Evolutionary conservation across 2,113 vertebrate genomes (phyloP).

Genomic region (Gavialis gangeticus): DNA sequence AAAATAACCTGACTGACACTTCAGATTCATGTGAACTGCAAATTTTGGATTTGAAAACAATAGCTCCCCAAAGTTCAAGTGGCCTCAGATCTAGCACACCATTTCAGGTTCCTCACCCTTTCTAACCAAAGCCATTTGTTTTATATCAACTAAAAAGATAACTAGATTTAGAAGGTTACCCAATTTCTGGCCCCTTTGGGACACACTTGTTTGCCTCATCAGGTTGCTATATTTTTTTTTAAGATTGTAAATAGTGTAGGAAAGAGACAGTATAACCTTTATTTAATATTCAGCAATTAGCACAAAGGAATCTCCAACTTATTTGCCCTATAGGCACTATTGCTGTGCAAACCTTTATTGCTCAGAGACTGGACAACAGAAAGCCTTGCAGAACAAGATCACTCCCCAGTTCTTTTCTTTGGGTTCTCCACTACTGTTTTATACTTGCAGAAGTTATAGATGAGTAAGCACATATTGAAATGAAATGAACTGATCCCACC

Average conservation of each 20-base stretch:
- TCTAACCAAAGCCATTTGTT: too few relatives aligned
- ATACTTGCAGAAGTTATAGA: neutral
- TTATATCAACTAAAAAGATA: too few relatives aligned
- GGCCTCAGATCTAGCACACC: neutral
- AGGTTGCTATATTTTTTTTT: neutral
- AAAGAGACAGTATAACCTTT: neutral
- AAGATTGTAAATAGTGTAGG: neutral
- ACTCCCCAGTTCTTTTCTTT: neutral
- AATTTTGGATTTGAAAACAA: neutral
- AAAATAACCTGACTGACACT: neutral
- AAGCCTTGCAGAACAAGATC: neutral
- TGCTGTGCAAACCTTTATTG: neutral
- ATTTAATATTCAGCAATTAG: neutral
- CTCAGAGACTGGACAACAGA: neutral
- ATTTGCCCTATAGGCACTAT: neutral
- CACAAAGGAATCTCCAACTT: neutral
- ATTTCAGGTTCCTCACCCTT: too few relatives aligned
- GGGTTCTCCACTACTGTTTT: neutral
- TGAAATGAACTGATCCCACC: neutral
- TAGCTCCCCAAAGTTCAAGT: neutral
- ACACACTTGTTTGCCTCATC: neutral
- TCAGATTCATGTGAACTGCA: neutral
- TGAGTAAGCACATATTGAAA: neutral
- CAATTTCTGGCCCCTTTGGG: too few relatives aligned
- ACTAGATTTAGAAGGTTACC: too few relatives aligned